Percentiles rank a stretch among this genome's conserved stretches.
These are phyloP conservation scores for Yponomeuta malinellus DNA, from an alignment of 2,888 invertebrate genomes.

Conservation along the genomic window DNA sequence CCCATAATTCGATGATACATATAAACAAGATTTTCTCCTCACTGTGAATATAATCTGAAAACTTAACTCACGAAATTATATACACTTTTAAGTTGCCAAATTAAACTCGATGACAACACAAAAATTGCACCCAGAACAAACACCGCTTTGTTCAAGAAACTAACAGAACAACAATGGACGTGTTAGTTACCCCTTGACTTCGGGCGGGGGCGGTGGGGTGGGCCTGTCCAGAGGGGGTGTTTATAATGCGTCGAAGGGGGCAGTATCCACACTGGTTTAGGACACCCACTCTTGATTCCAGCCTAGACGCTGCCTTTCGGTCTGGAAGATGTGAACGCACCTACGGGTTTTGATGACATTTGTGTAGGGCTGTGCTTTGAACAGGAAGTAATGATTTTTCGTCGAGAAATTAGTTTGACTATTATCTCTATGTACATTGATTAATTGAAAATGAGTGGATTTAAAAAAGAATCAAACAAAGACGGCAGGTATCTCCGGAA, in stretches of 20 bases:
- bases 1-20: no score
- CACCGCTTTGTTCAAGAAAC: conserved; percentile 6
- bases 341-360: neutral
- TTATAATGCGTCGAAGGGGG: conserved; percentile 4
- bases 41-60: no score
- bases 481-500: no score
- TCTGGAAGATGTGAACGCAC: conserved; percentile 11
- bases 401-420: no score
- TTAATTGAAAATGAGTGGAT: no score
- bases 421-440: no score
- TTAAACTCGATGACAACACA: neutral
- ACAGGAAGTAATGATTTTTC: neutral
- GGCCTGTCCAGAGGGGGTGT: neutral
- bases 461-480: no score
- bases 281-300: conserved; percentile 10
- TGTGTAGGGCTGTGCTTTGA: neutral
- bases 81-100: no score
- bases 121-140: neutral
- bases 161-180: neutral
- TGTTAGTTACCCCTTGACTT: conserved; percentile 12
- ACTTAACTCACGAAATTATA: no score
- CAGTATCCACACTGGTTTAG: conserved; percentile 3
- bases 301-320: conserved; percentile 9
- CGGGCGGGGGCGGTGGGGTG: neutral
- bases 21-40: no score